phyloP scores from a whole-genome alignment of 2,888 invertebrate species.

The Archips crataeganus region DNA sequence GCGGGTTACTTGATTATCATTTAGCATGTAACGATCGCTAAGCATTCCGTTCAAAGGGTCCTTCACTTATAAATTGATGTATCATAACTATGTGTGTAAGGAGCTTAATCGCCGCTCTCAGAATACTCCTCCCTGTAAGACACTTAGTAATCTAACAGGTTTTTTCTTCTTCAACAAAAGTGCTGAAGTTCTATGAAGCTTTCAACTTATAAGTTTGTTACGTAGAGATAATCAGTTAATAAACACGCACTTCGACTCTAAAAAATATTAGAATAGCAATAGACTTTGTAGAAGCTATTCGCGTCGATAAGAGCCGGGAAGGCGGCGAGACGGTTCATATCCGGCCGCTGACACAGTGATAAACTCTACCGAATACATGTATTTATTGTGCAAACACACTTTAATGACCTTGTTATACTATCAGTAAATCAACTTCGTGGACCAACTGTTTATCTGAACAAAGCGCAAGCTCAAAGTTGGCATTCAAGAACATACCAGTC shows the following conservation, averaged over 20 bases:
- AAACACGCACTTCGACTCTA: neutral
- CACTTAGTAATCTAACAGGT: neutral
- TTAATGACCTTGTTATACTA: slow-evolving; percentile 48
- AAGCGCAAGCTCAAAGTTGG: slow-evolving; percentile 10
- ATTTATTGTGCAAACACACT: slow-evolving; percentile 58
- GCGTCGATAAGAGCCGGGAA: slow-evolving; percentile 69
- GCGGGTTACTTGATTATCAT: slow-evolving; percentile 67
- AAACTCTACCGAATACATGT: slow-evolving; percentile 61
- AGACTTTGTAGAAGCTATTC: slow-evolving; percentile 57
- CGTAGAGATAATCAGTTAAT: neutral
- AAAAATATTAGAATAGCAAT: slow-evolving; percentile 48
- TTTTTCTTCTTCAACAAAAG: neutral
- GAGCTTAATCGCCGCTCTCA: neutral
- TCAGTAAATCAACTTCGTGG: slow-evolving; percentile 52
- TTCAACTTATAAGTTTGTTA: no score
- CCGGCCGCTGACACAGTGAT: slow-evolving; percentile 70
- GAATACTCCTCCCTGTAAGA: no score
- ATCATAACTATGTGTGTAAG: neutral
- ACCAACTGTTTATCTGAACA: slow-evolving; percentile 31
- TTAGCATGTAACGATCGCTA: slow-evolving; percentile 46
- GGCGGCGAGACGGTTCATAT: slow-evolving; percentile 70
- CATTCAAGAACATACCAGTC: neutral
- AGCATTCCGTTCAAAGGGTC: slow-evolving; percentile 19
- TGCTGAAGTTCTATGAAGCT: neutral
- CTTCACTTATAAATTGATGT: neutral